phyloP scores from a whole-genome alignment of 2,797 vertebrate genomes.

The Galago senegalensis region DNA sequence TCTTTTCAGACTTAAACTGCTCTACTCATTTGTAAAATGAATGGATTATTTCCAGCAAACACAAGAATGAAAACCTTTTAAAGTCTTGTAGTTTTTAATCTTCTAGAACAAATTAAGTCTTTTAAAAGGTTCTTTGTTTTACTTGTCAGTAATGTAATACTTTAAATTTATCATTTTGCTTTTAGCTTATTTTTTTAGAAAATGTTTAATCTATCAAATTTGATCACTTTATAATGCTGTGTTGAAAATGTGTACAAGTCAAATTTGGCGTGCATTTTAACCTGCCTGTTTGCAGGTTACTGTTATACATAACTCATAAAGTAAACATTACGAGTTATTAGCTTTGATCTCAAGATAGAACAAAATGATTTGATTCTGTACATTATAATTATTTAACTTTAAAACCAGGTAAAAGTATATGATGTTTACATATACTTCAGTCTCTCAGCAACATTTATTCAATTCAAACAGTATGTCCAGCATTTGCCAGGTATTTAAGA shows the following conservation, averaged over 20 bases:
- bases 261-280: slow-evolving; percentile 37
- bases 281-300: slow-evolving; percentile 1
- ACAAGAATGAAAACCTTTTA: slow-evolving; percentile 80
- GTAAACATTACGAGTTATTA: neutral
- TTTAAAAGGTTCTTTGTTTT: slow-evolving; percentile 78
- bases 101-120: slow-evolving; percentile 76
- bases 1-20: slow-evolving; percentile 74
- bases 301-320: neutral
- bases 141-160: slow-evolving; percentile 61
- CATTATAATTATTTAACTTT: neutral
- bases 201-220: slow-evolving; percentile 43
- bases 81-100: slow-evolving; percentile 72
- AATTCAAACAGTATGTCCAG: neutral
- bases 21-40: slow-evolving; percentile 81
- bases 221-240: slow-evolving; percentile 60
- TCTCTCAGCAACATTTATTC: neutral
- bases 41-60: slow-evolving; percentile 83
- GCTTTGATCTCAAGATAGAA: slow-evolving; percentile 17
- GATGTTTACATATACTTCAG: neutral
- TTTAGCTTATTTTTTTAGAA: slow-evolving; percentile 29
- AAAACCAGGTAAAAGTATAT: neutral
- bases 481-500: neutral
- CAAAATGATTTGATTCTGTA: neutral
- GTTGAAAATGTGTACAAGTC: slow-evolving; percentile 1
- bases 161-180: slow-evolving; percentile 67